Conservation (phyloP, 2,888 invertebrate genomes). For the Cosmia trapezina region DNA sequence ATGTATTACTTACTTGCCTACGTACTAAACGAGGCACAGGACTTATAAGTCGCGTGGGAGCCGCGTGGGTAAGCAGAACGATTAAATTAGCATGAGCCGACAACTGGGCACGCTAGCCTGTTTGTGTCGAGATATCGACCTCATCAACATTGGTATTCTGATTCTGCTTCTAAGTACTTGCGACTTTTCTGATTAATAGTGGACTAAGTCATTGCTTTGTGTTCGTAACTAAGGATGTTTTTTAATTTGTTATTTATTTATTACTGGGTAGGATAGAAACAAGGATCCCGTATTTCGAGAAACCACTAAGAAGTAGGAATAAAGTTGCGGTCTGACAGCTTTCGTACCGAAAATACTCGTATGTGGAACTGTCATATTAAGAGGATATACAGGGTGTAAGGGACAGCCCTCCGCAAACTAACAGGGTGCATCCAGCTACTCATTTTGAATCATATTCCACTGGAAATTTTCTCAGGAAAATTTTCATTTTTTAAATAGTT, state of each 20-base stretch:
- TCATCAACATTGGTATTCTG: slow-evolving; percentile 38
- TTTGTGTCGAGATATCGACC: slow-evolving; percentile 58
- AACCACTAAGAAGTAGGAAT: not conserved
- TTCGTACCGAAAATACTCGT: not conserved
- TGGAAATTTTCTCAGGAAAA: too few relatives aligned
- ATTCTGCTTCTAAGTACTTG: slow-evolving; percentile 36
- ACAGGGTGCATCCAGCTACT: too few relatives aligned
- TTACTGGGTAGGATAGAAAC: not conserved
- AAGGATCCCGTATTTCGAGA: not conserved
- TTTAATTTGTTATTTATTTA: not conserved
- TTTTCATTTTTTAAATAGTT: too few relatives aligned
- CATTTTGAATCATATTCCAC: too few relatives aligned
- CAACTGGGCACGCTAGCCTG: slow-evolving; percentile 60
- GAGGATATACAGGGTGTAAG: too few relatives aligned
- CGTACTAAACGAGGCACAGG: slow-evolving; percentile 60
- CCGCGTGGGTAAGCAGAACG: slow-evolving; percentile 67
- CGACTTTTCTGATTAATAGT: slow-evolving; percentile 35
- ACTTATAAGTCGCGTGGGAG: slow-evolving; percentile 73
- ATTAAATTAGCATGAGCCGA: slow-evolving; percentile 65
- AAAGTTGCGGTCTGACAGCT: not conserved
- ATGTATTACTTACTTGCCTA: slow-evolving; percentile 8
- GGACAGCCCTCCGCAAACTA: too few relatives aligned
- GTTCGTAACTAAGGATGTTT: not conserved
- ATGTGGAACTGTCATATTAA: too few relatives aligned
- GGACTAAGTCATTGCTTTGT: slow-evolving; percentile 11